Evolutionary conservation across 2,113 vertebrate genomes (phyloP).

Genomic region (Isurus oxyrinchus): DNA sequence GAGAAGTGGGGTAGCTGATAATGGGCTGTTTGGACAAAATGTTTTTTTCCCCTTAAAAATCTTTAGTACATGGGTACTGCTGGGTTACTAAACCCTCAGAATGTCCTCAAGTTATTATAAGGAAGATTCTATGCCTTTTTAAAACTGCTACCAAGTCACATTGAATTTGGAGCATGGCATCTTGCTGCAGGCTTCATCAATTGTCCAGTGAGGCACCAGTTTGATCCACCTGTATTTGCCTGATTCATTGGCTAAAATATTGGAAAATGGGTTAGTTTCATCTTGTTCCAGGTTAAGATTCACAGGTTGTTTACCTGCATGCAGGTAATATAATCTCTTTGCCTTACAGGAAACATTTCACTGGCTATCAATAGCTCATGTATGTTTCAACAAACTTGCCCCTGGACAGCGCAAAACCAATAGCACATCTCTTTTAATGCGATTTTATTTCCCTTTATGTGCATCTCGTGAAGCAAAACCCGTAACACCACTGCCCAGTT

Average conservation of each 20-base stretch:
- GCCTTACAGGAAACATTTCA: neutral
- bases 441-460: neutral
- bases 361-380: neutral
- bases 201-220: no score
- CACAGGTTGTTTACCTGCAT: neutral
- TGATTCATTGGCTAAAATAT: neutral
- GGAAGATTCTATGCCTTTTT: neutral
- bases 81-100: neutral
- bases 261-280: neutral
- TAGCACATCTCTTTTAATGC: neutral
- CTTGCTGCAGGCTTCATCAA: neutral
- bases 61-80: neutral
- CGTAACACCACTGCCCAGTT: neutral
- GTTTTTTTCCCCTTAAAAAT: no score
- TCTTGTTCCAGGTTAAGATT: neutral
- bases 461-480: neutral
- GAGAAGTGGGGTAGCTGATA: no score
- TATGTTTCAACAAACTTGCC: neutral
- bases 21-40: no score
- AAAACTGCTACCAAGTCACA: neutral
- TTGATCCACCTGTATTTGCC: neutral
- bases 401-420: neutral
- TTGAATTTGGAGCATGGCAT: neutral
- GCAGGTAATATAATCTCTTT: neutral
- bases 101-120: neutral